These are phyloP conservation scores for Tinea pellionella DNA, from an alignment of 2,888 invertebrate species.

Conservation along the genomic window DNA sequence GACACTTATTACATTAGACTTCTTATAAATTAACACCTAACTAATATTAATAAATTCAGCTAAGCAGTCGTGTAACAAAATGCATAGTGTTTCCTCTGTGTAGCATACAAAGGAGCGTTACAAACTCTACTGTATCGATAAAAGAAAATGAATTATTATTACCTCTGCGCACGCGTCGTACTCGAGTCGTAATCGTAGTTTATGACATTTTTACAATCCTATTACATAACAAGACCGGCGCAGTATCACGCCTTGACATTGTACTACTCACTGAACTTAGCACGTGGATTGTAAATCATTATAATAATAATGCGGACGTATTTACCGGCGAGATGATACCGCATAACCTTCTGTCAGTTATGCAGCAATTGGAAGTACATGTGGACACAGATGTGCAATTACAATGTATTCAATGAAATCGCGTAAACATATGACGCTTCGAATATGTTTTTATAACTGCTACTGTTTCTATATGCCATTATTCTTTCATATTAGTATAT, in stretches of 20 bases:
- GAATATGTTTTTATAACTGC: neutral
- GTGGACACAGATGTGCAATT: conserved; percentile 5
- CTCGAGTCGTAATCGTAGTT: conserved; percentile 38
- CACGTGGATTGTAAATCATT: conserved; percentile 59
- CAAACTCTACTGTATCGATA: neutral
- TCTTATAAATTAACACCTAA: neutral
- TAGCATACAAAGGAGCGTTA: neutral
- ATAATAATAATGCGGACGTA: conserved; percentile 1
- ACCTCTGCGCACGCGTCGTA: neutral
- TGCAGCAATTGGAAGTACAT: neutral
- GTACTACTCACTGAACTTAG: conserved; percentile 50
- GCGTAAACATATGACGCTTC: neutral
- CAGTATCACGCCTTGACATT: conserved; percentile 58
- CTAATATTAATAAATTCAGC: neutral
- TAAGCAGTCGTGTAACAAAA: neutral
- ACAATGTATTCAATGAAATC: conserved; percentile 3
- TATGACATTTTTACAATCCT: conserved; percentile 55
- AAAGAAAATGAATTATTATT: neutral
- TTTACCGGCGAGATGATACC: neutral
- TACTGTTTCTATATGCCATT: neutral
- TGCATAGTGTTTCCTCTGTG: too few relatives aligned
- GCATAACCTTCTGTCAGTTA: neutral
- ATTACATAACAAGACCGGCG: conserved; percentile 44
- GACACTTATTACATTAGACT: neutral
- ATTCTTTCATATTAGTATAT: neutral